Conservation (phyloP, 2,888 invertebrate species). For the Eilema depressum region DNA sequence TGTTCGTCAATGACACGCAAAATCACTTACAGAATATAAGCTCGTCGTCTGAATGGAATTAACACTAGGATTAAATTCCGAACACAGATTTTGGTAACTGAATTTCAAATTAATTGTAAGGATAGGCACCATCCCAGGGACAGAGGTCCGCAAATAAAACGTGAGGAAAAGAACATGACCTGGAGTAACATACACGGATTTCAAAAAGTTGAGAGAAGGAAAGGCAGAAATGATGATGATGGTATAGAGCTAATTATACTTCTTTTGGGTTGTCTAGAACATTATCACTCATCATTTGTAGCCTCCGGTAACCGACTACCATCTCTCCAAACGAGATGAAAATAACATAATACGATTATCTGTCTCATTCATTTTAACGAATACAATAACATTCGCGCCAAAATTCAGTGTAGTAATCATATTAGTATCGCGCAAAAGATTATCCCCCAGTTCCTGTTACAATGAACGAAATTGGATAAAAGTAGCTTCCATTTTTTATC, state of each 20-base stretch:
- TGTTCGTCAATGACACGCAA: neutral
- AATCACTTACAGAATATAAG: neutral
- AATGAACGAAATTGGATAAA: conserved; percentile 42
- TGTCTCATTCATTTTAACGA: neutral
- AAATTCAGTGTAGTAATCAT: neutral
- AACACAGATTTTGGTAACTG: neutral
- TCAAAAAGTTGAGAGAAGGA: too few relatives aligned
- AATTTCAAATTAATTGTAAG: neutral
- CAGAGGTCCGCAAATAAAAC: too few relatives aligned
- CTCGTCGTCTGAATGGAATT: neutral
- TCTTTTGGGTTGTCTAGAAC: neutral
- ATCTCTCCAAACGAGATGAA: neutral
- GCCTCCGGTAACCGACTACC: neutral
- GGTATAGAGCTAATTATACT: neutral
- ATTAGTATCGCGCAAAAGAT: conserved; percentile 20
- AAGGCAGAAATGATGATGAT: neutral
- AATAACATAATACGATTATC: neutral
- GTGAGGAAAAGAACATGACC: too few relatives aligned
- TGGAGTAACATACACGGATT: too few relatives aligned
- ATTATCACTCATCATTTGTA: too few relatives aligned
- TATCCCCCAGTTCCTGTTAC: conserved; percentile 29
- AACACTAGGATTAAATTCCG: neutral
- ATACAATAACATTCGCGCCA: neutral
- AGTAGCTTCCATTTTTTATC: conserved; percentile 30
- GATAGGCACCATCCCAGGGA: too few relatives aligned